Base-by-base conservation (phyloP, 1,140 invertebrate genomes). In the Tenebrio molitor region DNA sequence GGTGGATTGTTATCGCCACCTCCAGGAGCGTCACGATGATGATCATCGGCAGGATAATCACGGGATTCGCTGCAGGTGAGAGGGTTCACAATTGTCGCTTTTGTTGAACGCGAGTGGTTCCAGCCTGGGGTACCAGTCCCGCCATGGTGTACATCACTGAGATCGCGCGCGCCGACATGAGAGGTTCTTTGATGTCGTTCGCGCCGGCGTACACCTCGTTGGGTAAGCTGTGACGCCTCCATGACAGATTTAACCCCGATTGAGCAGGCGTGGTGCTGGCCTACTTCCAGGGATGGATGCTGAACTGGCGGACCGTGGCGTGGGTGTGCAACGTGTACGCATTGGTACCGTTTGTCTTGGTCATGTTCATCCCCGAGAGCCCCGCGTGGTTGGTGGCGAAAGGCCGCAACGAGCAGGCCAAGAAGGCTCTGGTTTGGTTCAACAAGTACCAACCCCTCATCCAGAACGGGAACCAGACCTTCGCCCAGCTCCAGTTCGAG, bases 321-420 rank as follows among this genome's bases (percentile, higher is more conserved):
- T 88, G 86, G 86, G 71, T 84, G 1, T 76, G 78, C 23, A 87
- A 87, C 33, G 83, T 84, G 21, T 83, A 88, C 17, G 82, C 87
- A 23, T 74, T 88, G 1, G 71, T 88, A 0, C 81, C 90, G 0
- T 80, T 86, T 1, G 69, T 88, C 10, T 25, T 90, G 1, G 81
- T 87, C 8, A 42, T 88, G 1, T 85, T 86, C 64, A 82, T 91
- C 3, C 91, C 90, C 0, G 91, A 92, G 83, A 91, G 90, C 62
- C 91, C 91, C 0, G 79, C 84, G 0, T 89, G 87, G 86, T 79
- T 89, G 0, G 79, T 89, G 0, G 83, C 84, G 0, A 87, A 87
- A 71, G 87, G 86, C 1, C 81, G 84, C 33, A 77, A 79, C 19
- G 85, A 86, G 1, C 85, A 88, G 36, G 89, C 89, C 5, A 83